Conservation (phyloP, 2,888 invertebrate species). For the Omphaloscelis lunosa region DNA sequence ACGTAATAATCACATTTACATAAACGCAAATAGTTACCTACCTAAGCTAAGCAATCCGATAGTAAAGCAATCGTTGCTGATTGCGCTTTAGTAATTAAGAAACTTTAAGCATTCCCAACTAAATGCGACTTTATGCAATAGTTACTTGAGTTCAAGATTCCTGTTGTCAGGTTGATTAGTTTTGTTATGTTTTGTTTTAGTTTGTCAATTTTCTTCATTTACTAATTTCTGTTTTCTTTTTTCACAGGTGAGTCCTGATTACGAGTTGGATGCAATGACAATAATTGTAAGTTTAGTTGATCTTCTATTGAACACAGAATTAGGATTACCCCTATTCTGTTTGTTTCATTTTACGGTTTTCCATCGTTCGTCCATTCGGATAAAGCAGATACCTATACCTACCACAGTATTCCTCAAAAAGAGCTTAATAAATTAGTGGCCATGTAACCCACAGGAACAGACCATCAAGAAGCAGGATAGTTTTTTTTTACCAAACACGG, state of each 20-base stretch:
- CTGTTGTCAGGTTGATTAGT: neutral
- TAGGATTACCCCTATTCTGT: neutral
- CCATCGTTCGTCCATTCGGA: neutral
- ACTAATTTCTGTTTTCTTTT: constrained; percentile 65
- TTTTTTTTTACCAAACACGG: neutral
- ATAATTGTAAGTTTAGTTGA: constrained; percentile 73
- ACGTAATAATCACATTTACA: constrained; percentile 19
- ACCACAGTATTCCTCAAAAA: neutral
- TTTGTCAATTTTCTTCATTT: constrained; percentile 8
- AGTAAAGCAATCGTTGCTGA: constrained; percentile 36
- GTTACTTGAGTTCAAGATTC: neutral
- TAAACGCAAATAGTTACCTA: neutral
- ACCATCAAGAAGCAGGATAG: neutral
- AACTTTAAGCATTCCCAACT: constrained; percentile 25
- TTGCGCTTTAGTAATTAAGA: constrained; percentile 22
- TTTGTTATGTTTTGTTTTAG: neutral
- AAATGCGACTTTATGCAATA: constrained; percentile 11
- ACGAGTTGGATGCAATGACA: constrained; percentile 72
- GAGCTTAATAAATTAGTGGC: neutral
- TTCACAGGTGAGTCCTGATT: constrained; percentile 84
- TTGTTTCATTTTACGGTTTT: neutral
- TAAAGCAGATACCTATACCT: neutral
- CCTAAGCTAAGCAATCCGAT: constrained; percentile 9
- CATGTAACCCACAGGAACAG: neutral
- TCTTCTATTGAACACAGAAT: constrained; percentile 12